These are phyloP conservation scores for Pleuronectes platessa DNA, from an alignment of 2,113 vertebrate species.

Conservation along the genomic window DNA sequence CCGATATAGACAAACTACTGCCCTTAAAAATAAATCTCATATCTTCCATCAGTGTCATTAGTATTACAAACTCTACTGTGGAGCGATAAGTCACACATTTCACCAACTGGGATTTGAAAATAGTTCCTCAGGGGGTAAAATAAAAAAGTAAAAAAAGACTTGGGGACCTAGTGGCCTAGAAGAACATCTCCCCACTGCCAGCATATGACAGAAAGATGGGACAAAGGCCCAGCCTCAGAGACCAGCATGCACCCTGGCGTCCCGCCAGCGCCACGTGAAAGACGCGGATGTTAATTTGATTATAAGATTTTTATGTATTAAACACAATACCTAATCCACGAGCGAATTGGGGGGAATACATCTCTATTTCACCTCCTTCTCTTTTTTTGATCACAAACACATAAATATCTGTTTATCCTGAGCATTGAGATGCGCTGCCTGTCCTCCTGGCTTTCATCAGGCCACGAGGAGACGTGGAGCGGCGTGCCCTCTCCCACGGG, in stretches of 20 bases:
- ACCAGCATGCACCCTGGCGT: conserved; percentile 70
- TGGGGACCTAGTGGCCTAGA: conserved; percentile 56
- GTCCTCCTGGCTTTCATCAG: conserved; percentile 41
- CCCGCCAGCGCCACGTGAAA: conserved; percentile 74
- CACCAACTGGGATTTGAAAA: conserved; percentile 41
- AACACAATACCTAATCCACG: conserved; percentile 66
- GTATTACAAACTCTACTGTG: conserved; percentile 22
- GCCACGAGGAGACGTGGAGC: conserved; percentile 29
- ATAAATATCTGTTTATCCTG: conserved; percentile 68
- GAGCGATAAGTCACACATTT: conserved; percentile 50
- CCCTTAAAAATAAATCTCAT: conserved; percentile 5
- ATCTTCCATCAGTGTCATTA: conserved; percentile 36
- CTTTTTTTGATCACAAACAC: conserved; percentile 64
- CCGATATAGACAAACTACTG: not conserved
- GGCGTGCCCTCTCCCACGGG: conserved; percentile 24
- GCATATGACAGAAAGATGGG: conserved; percentile 59
- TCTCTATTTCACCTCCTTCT: conserved; percentile 53
- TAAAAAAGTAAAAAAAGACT: conserved; percentile 4
- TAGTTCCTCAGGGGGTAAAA: not conserved
- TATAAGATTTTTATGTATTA: conserved; percentile 26
- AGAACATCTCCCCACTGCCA: conserved; percentile 61
- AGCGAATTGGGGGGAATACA: conserved; percentile 59
- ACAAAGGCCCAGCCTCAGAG: conserved; percentile 65
- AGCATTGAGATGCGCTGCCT: conserved; percentile 52
- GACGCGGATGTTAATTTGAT: conserved; percentile 75